phyloP scores from a whole-genome alignment of 2,888 invertebrate species.

The Heliconius ethilla region DNA sequence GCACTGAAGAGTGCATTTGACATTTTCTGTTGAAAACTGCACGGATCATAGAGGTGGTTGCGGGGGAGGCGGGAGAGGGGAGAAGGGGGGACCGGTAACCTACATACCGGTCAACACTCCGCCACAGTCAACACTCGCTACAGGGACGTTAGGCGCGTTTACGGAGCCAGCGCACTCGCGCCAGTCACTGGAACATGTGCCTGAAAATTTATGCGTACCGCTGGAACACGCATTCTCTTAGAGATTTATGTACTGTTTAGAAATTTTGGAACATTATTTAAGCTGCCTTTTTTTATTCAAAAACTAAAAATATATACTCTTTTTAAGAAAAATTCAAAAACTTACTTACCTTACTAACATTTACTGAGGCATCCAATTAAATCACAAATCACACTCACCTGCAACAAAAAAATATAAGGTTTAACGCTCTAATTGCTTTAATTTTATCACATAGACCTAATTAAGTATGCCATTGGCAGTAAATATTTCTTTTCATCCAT shows the following conservation, averaged over 20 bases:
- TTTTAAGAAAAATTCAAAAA: background rate
- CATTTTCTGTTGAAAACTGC: constrained; percentile 76
- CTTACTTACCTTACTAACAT: constrained; percentile 12
- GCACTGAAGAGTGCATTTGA: constrained; percentile 64
- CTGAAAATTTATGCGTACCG: constrained; percentile 8
- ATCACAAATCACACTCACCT: constrained; percentile 65
- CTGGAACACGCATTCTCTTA: background rate
- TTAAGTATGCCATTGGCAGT: constrained; percentile 52
- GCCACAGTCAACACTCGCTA: constrained; percentile 82
- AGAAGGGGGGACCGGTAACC: constrained; percentile 67
- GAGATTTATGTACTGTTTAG: background rate
- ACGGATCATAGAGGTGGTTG: constrained; percentile 75
- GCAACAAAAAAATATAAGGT: constrained; percentile 60
- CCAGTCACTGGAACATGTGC: constrained; percentile 40
- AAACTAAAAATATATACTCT: background rate
- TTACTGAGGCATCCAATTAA: constrained; percentile 14
- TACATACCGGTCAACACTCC: constrained; percentile 83
- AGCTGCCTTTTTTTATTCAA: background rate
- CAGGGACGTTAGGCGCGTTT: constrained; percentile 79
- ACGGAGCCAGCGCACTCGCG: constrained; percentile 61
- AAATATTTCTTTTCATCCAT: constrained; percentile 56
- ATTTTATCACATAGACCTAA: constrained; percentile 50
- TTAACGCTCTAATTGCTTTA: constrained; percentile 43
- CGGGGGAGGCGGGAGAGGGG: constrained; percentile 54
- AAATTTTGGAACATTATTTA: background rate